Evolutionary conservation across 2,797 vertebrate genomes (phyloP).

Genomic region (Rhadinocentrus ornatus): DNA sequence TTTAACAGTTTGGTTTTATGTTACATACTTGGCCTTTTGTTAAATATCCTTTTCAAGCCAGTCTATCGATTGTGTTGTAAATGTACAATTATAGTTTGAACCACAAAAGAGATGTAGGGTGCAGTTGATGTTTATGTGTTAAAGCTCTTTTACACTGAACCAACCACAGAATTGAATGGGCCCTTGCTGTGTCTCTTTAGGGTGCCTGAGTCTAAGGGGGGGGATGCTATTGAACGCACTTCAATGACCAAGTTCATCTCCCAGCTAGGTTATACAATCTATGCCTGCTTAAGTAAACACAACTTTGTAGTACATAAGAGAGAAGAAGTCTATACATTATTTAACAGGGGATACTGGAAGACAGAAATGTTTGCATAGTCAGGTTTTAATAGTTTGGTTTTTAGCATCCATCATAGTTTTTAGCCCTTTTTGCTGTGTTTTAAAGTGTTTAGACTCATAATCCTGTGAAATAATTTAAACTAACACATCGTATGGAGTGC

Average conservation of each 20-base stretch:
- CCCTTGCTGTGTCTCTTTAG: background rate
- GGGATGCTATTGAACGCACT: background rate
- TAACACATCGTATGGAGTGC: background rate
- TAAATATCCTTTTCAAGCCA: conserved; percentile 42
- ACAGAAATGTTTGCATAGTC: background rate
- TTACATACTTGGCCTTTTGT: conserved; percentile 44
- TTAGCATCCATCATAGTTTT: background rate
- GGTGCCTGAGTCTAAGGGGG: background rate
- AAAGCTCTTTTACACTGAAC: no score
- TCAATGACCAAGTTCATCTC: background rate
- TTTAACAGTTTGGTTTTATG: conserved; percentile 26
- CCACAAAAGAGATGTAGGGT: conserved; percentile 35
- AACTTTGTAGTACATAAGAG: background rate
- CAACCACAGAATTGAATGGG: background rate
- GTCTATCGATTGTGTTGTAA: conserved; percentile 52
- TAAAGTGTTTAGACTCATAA: background rate
- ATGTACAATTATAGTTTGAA: conserved; percentile 43
- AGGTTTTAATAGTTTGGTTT: background rate
- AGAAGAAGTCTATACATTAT: background rate
- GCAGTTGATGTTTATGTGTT: background rate
- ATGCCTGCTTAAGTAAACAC: background rate
- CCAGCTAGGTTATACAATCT: background rate
- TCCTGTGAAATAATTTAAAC: background rate
- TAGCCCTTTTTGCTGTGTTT: background rate
- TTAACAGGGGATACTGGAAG: background rate